Evolutionary conservation across 1,140 invertebrate genomes (phyloP).

Genomic region (Eupristina koningsbergeri): DNA sequence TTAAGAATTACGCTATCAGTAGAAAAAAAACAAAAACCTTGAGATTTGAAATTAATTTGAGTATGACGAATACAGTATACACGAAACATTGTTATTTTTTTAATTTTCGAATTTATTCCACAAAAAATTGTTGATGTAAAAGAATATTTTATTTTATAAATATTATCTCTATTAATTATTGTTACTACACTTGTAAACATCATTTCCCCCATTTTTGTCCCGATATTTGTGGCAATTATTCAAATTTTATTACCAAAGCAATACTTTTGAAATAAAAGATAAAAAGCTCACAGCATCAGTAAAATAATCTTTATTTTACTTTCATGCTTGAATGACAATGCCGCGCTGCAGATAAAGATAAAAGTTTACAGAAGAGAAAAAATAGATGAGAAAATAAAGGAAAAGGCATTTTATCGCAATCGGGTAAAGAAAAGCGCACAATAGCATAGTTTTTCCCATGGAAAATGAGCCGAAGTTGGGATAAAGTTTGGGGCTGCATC

Average conservation of each 20-base stretch:
- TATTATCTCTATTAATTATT: no score
- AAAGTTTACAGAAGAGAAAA: neutral
- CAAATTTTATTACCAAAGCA: neutral
- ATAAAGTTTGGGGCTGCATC: neutral
- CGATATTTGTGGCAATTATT: neutral
- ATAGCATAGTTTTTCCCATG: neutral
- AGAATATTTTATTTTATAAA: neutral
- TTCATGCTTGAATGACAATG: neutral
- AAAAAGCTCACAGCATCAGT: neutral
- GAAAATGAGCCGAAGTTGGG: neutral
- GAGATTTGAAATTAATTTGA: constrained; percentile 30
- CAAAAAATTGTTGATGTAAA: neutral
- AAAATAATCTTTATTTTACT: neutral
- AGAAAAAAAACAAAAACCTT: neutral
- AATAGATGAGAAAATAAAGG: neutral
- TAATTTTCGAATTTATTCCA: neutral
- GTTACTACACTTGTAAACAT: no score
- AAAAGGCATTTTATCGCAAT: neutral
- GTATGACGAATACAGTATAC: neutral
- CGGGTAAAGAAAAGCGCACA: neutral
- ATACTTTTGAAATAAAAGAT: neutral
- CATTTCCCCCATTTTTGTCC: neutral
- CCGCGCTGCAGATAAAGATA: neutral
- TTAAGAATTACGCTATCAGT: neutral
- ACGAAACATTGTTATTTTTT: neutral